phyloP scores from a whole-genome alignment of 2,113 vertebrate species.

The Odocoileus virginianus region DNA sequence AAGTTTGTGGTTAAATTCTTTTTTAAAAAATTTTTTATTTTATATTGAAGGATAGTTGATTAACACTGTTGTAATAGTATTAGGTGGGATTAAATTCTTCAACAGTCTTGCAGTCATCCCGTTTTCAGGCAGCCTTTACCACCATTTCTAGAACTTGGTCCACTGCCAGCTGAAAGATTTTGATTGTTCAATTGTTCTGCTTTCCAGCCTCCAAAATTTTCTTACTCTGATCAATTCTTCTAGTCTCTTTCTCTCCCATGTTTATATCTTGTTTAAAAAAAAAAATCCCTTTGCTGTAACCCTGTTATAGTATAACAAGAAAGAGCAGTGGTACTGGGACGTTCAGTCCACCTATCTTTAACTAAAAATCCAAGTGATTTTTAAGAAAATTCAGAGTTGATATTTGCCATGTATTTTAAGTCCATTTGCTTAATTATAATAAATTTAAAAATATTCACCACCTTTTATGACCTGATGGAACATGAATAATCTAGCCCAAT shows the following conservation, averaged over 20 bases:
- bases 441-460: background rate
- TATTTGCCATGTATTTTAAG: background rate
- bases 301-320: background rate
- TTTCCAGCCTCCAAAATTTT: constrained; percentile 1
- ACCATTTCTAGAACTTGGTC: background rate
- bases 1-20: background rate
- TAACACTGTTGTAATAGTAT: background rate
- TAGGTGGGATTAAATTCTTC: background rate
- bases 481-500: background rate
- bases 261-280: background rate
- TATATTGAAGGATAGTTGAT: background rate
- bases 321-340: background rate
- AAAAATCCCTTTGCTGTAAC: background rate
- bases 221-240: background rate
- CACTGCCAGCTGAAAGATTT: background rate
- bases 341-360: background rate
- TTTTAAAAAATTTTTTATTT: background rate
- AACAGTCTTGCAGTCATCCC: background rate
- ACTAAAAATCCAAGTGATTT: background rate
- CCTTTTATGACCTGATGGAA: background rate
- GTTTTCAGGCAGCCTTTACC: background rate
- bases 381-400: background rate
- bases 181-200: background rate
- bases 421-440: background rate
- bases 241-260: background rate